Base-by-base conservation (phyloP, 2,888 invertebrate genomes). In the Agrochola litura region DNA sequence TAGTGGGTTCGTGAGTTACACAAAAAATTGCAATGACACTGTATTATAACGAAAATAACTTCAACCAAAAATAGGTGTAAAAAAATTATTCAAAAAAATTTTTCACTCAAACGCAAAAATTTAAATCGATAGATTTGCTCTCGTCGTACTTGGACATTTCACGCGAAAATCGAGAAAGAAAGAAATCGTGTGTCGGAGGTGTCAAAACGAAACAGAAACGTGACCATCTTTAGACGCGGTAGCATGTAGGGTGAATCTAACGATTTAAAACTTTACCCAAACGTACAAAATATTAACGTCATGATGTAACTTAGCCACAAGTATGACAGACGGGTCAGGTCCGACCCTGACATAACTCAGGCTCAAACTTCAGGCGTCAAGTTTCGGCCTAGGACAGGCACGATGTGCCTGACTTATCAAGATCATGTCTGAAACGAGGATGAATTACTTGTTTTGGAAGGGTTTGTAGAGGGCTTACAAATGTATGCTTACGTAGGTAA, bases 301-400 rank as follows among this genome's bases (percentile, higher is more conserved):
- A 25, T 19, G 25, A 19, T 22, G 2, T 60, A 60, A 41, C 65
- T 41, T 37, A 1, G 37, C 63, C 37, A 25, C 37, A 76, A 75
- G 74, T 54, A 73, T 54, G 68, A 72, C 49, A 30, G 46, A 43
- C 6, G 65, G 14, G 46, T 63, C 12, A 54, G 56, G 14, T 19
- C 52, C 19, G 9, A 54, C 69, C 54, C 56, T 30, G 63, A 60
- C 16, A 79, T 74, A 67, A 82, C 30, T 84, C 80, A 84, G 58
- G 16, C 70, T 71, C 66, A 63, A 41, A 41, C 14, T 70, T 52
- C 72, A 43, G 37, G n/a, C 41, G 54, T 54, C 49, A 71, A 37
- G 68, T 22, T 3, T 54, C 14, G 37, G 61, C 63, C 73, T 70
- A 67, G 84, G 58, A 61, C n/a, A 52, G 16, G 19, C 56, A 6